Percentiles rank a stretch among this genome's conserved stretches.
Evolutionary conservation across 92 coral and sea anemone genomes (phyloP).

Genomic region (Porites lobata): DNA sequence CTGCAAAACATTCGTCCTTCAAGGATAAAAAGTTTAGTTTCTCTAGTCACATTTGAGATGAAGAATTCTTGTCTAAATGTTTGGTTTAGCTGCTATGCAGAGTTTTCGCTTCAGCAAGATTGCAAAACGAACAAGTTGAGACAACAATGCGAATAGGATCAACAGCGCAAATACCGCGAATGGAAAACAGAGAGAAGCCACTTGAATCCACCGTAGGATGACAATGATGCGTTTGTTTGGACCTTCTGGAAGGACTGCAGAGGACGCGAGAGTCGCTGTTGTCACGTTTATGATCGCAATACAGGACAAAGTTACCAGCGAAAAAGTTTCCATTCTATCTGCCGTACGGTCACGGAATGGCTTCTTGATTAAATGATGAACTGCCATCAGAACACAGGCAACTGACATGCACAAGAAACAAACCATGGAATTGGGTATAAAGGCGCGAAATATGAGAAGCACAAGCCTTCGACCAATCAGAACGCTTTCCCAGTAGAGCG

Average conservation of each 20-base stretch:
- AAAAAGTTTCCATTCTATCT: constrained; percentile 28
- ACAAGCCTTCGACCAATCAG: constrained; percentile 72
- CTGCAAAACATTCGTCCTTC: no score
- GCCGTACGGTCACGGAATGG: constrained; percentile 57
- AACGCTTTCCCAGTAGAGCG: constrained; percentile 76
- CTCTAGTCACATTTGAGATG: no score
- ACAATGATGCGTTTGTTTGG: constrained; percentile 14
- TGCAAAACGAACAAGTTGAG: constrained; percentile 45
- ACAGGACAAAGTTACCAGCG: constrained; percentile 11
- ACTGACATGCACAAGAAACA: constrained; percentile 60
- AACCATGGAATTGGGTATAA: constrained; percentile 52
- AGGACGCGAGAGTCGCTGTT: constrained; percentile 30
- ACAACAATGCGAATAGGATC: constrained; percentile 17
- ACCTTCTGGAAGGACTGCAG: constrained; percentile 38
- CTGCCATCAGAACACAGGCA: constrained; percentile 50
- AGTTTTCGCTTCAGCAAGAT: constrained; percentile 24
- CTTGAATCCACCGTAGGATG: constrained; percentile 35
- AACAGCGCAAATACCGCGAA: constrained; percentile 46
- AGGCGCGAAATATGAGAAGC: constrained; percentile 50
- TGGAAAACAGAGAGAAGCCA: constrained; percentile 36
- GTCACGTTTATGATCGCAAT: constrained; percentile 48
- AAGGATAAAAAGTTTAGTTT: no score
- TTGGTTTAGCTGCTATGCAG: not conserved
- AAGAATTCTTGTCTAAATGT: not conserved
- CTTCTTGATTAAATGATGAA: constrained; percentile 35